phyloP scores from a whole-genome alignment of 2,113 vertebrate species.

The Amphiprion percula region DNA sequence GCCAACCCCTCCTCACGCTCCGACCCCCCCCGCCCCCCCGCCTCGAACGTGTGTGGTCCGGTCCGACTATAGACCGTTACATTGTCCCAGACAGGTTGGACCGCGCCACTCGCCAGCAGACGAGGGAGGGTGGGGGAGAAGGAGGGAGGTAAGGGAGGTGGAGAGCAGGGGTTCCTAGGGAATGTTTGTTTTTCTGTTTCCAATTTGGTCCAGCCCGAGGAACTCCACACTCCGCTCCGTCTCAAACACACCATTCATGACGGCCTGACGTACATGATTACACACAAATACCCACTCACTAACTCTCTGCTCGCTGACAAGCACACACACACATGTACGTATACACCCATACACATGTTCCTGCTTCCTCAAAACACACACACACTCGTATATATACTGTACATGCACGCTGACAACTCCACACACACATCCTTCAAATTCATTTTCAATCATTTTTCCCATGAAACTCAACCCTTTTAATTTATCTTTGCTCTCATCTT shows the following conservation, averaged over 20 bases:
- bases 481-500: slow-evolving; percentile 64
- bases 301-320: slow-evolving; percentile 3
- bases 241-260: slow-evolving; percentile 85
- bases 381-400: slow-evolving; percentile 4
- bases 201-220: slow-evolving; percentile 83
- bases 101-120: slow-evolving; percentile 74
- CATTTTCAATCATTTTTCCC: slow-evolving; percentile 42
- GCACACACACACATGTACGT: not conserved
- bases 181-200: slow-evolving; percentile 86
- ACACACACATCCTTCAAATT: slow-evolving; percentile 22
- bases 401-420: not conserved
- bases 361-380: slow-evolving; percentile 17
- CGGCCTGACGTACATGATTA: slow-evolving; percentile 80
- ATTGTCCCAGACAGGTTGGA: slow-evolving; percentile 84
- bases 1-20: not conserved
- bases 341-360: slow-evolving; percentile 2
- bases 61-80: slow-evolving; percentile 82
- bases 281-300: slow-evolving; percentile 72
- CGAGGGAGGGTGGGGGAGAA: slow-evolving; percentile 5
- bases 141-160: slow-evolving; percentile 1
- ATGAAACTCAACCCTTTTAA: slow-evolving; percentile 52
- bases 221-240: slow-evolving; percentile 82
- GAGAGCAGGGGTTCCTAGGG: slow-evolving; percentile 69
- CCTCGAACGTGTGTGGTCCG: slow-evolving; percentile 76
- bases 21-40: slow-evolving; percentile 43